phyloP scores from a whole-genome alignment of 2,888 invertebrate genomes.

The Agonopterix heracliana region DNA sequence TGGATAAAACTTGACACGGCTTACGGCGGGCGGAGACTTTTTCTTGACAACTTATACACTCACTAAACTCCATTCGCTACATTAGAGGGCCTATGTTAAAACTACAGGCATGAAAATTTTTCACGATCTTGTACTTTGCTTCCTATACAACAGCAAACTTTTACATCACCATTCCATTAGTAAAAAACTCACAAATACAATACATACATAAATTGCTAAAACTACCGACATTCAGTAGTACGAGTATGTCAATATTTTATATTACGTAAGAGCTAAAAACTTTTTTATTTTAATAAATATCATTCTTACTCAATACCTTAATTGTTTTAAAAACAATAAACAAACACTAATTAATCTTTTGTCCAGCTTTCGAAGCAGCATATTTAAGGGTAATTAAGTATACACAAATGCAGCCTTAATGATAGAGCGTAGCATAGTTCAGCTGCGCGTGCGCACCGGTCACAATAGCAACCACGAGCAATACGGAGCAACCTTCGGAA shows the following conservation, averaged over 20 bases:
- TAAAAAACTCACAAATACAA: too few relatives aligned
- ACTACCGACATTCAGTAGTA: too few relatives aligned
- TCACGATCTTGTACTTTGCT: too few relatives aligned
- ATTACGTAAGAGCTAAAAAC: too few relatives aligned
- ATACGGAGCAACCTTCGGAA: slow-evolving; percentile 59
- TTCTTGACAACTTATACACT: not conserved
- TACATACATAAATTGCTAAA: too few relatives aligned
- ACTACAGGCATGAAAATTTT: not conserved
- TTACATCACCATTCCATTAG: too few relatives aligned
- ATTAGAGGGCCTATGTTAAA: not conserved
- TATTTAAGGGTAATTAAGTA: not conserved
- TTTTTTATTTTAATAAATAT: too few relatives aligned
- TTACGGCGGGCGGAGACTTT: not conserved
- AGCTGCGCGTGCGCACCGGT: slow-evolving; percentile 30
- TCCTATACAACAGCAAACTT: too few relatives aligned
- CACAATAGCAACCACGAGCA: slow-evolving; percentile 44
- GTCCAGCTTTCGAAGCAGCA: not conserved
- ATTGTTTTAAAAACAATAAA: too few relatives aligned
- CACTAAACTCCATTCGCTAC: not conserved
- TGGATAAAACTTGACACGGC: not conserved
- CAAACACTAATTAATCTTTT: too few relatives aligned
- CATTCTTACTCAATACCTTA: too few relatives aligned
- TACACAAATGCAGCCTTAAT: slow-evolving; percentile 22
- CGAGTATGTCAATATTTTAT: too few relatives aligned
- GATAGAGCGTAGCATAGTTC: slow-evolving; percentile 31